Evolutionary conservation across 2,113 vertebrate genomes (phyloP).

Genomic region (Pimephales promelas): DNA sequence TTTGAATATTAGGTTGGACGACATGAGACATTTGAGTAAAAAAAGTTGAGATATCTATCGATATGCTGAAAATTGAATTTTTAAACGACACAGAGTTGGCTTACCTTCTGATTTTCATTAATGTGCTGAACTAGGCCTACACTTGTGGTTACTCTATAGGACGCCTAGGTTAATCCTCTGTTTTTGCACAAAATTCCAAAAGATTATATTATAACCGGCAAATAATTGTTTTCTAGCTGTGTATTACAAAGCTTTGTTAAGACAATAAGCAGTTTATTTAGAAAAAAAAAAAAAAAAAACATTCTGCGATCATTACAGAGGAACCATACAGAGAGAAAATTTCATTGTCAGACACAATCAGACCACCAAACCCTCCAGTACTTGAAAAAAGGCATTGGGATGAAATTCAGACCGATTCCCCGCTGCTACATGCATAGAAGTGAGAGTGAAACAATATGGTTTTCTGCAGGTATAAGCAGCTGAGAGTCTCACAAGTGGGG

Average conservation of each 20-base stretch:
- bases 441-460: constrained; percentile 24
- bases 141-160: background rate
- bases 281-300: constrained; percentile 31
- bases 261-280: constrained; percentile 42
- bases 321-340: constrained; percentile 20
- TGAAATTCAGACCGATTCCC: background rate
- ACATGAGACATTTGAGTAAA: background rate
- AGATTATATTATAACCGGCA: background rate
- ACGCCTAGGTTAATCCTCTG: background rate
- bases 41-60: background rate
- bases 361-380: background rate
- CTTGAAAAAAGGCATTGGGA: background rate
- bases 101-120: background rate
- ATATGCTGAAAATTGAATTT: background rate
- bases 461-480: constrained; percentile 44
- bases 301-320: constrained; percentile 26
- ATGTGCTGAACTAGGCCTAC: background rate
- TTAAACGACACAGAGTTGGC: background rate
- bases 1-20: background rate
- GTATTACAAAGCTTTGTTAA: constrained; percentile 19
- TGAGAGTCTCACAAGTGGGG: constrained; percentile 49
- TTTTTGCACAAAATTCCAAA: background rate
- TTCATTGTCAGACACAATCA: constrained; percentile 28
- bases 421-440: background rate
- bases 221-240: constrained; percentile 27